Base-by-base conservation (phyloP, 2,888 invertebrate genomes). In the Prosopocoilus inquinatus region DNA sequence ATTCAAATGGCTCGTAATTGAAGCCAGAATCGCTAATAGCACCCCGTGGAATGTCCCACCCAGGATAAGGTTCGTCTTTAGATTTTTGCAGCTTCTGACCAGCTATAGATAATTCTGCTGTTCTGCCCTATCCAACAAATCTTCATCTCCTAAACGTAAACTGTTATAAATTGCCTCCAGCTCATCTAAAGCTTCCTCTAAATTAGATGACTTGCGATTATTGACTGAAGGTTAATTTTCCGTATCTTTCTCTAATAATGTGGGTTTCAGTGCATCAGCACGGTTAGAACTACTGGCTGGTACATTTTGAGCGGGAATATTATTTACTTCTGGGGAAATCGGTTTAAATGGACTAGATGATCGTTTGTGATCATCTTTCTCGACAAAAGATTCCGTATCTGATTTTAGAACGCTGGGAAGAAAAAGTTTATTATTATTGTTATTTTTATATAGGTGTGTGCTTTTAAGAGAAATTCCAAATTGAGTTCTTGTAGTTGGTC, bases 161-260 rank as follows among this genome's bases (percentile, higher is more conserved):
- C 91, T 93, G 66, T 92, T 90, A 71, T 92, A 91, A 70, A 95
- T 94, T n/a, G 90, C 89, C 79, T 95, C 94, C 52, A 95, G 76
- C 76, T 95, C 95, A 67, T 88, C 88, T 16, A 95, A 81, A 50
- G 94, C 94, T 70, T 94, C 93, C 71, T 93, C 93, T 36, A 93
- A 80, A 74, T 92, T 92, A 11, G 87, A 85, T 2, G 90, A 89
- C 74, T 88, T 89, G 64, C 84, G 78, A 66, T 81, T 51, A 7
- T 13, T 47, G 35, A 41, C 35, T 77, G 66, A 80, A 80, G 52
- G 80, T 80, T 65, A 50, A 8, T 44, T 48, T 9, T 50, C n/a
- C 7, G 51, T 32, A 43, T 51, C 53, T 43, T 56, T 53, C 2
- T 20, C 44, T n/a, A 46, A n/a, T n/a, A n/a, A 50, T 12, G 20